These are phyloP conservation scores for Notamacropus eugenii DNA, from an alignment of 2,797 vertebrate species.

Conservation along the genomic window DNA sequence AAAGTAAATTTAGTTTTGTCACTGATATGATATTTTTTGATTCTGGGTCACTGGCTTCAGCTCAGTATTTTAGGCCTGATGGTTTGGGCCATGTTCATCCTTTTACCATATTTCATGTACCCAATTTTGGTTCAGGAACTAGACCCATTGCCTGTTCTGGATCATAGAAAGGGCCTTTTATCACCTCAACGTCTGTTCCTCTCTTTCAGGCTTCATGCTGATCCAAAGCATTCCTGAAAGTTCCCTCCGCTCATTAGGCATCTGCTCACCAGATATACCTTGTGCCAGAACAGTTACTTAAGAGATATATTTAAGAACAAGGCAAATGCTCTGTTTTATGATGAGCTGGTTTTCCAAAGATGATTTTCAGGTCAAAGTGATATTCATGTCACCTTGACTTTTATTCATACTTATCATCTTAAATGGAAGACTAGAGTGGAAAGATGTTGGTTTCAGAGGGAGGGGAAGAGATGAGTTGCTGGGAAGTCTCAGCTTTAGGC, in stretches of 20 bases:
- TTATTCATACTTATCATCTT: conserved; percentile 59
- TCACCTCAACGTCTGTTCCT: not conserved
- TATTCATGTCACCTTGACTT: conserved; percentile 58
- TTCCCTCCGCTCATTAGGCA: not conserved
- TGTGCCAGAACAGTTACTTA: conserved; percentile 48
- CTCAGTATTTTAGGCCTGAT: conserved; percentile 10
- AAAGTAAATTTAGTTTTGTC: conserved; percentile 68
- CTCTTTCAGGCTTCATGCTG: conserved; percentile 45
- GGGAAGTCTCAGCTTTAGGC: conserved; percentile 30
- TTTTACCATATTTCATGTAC: conserved; percentile 25
- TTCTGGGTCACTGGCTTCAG: conserved; percentile 60
- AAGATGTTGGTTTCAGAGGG: conserved; percentile 50
- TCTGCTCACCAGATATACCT: conserved; percentile 24
- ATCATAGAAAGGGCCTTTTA: conserved; percentile 36
- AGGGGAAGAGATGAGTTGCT: not conserved
- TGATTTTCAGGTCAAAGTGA: conserved; percentile 51
- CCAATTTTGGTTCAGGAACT: conserved; percentile 26
- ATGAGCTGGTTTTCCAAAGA: conserved; percentile 45
- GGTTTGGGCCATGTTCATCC: conserved; percentile 5
- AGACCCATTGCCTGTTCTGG: conserved; percentile 34
- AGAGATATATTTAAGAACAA: conserved; percentile 56
- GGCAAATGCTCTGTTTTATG: conserved; percentile 50
- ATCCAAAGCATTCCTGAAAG: conserved; percentile 45
- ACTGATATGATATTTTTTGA: conserved; percentile 28
- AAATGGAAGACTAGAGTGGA: conserved; percentile 40